Conservation (phyloP, 2,113 vertebrate species). For the Falco punctatus region DNA sequence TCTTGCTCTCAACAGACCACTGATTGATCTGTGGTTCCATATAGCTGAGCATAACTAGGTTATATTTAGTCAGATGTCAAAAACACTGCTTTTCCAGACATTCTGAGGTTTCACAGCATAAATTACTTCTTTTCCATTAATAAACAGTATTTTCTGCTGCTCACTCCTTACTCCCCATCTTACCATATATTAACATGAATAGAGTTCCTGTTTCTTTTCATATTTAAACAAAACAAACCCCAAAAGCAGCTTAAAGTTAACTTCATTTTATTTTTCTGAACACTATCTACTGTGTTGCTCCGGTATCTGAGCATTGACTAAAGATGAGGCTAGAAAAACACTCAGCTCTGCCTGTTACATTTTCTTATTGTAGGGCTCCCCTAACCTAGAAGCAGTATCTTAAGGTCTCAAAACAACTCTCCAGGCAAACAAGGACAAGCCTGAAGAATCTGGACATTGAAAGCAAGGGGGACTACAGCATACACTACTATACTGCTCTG, state of each 20-base stretch:
- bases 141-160: neutral
- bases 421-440: neutral
- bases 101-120: neutral
- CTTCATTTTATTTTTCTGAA: neutral
- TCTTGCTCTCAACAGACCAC: conserved; percentile 18
- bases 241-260: neutral
- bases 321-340: neutral
- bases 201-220: neutral
- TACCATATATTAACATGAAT: neutral
- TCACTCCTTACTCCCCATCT: neutral
- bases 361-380: neutral
- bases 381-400: neutral
- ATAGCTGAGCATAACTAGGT: neutral
- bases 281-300: neutral
- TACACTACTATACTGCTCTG: neutral
- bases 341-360: neutral
- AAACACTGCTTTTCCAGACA: neutral
- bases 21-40: conserved; percentile 45
- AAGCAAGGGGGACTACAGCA: neutral
- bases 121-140: neutral
- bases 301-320: neutral
- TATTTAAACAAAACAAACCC: neutral
- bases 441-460: neutral
- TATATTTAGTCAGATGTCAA: conserved; percentile 48
- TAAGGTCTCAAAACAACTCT: neutral